Conservation (phyloP, 1,140 invertebrate species). For the Rhopalosiphum padi region DNA sequence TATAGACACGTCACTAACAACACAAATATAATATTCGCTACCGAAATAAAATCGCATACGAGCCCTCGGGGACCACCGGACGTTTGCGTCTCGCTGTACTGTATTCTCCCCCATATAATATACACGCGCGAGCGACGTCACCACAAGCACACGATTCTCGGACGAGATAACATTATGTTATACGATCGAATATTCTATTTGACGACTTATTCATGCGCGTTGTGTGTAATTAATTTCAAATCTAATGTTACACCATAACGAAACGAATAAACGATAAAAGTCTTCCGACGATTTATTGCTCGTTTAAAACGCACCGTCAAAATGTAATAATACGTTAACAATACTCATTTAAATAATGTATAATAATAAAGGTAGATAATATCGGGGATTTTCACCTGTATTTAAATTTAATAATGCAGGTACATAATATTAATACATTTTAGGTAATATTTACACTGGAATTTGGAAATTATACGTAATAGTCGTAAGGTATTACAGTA, state of each 20-base stretch:
- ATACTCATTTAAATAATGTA: not conserved
- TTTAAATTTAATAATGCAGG: not conserved
- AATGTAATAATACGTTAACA: not conserved
- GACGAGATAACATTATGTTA: not conserved
- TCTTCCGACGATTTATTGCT: not conserved
- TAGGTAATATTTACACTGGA: no score
- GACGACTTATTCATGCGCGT: not conserved
- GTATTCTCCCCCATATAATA: no score
- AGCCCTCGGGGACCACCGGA: not conserved
- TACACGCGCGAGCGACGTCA: not conserved
- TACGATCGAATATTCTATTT: not conserved
- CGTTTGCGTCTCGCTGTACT: no score
- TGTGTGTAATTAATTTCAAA: not conserved
- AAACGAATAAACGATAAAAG: not conserved
- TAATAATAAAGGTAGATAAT: not conserved
- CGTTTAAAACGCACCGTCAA: not conserved
- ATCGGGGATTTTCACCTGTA: not conserved
- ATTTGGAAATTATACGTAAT: no score
- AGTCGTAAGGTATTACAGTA: no score
- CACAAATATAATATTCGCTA: not conserved
- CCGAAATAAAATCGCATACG: not conserved
- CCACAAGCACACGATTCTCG: not conserved
- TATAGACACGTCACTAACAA: not conserved
- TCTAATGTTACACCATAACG: not conserved
- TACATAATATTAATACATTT: not conserved